Evolutionary conservation across 1,140 invertebrate genomes (phyloP), one percentile per base, ranked within the genome.

Genomic region (Oncopeltus fasciatus): DNA sequence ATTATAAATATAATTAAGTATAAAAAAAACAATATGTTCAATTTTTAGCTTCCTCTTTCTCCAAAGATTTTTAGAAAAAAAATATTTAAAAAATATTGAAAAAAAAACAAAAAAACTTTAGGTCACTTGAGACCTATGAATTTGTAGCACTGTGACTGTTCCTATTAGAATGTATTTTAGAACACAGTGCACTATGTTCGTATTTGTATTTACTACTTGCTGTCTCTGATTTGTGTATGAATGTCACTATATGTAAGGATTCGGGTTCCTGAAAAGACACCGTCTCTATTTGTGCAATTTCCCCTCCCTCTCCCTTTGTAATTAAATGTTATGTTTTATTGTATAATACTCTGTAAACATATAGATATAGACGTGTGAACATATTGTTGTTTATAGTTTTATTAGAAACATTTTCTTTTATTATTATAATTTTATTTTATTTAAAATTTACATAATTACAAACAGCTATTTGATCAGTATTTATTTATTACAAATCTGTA

Each of bases 401-500:
- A 59, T 58, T 63, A 59, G 56, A 24, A 29, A 21, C n/a, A n/a
- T n/a, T n/a, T n/a, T n/a, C n/a, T n/a, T n/a, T n/a, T n/a, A n/a
- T n/a, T n/a, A n/a, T n/a, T n/a, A n/a, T n/a, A n/a, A n/a, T 44
- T 38, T 28, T 62, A 47, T 33, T 56, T 59, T 62, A 51, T 56
- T 29, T 61, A 31, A 51, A 60, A 31, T 58, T 67, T 61, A 47
- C 18, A 53, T 61, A 28, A 57, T 51, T 59, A 38, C 60, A 51
- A 28, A 27, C 46, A 24, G 60, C 59, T 65, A 61, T 59, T 62
- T 62, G 33, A 56, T 47, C 20, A 58, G 63, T 67, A 65, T 63
- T 67, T 62, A 64, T 67, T 63, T 63, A 63, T 67, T 57, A 64
- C 33, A 28, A 64, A 44, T 64, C 57, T 31, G 60, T 63, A 66